Evolutionary conservation across 1,140 invertebrate species (phyloP), one percentile per base, ranked within the genome.

Genomic region (Drosophila lowei): DNA sequence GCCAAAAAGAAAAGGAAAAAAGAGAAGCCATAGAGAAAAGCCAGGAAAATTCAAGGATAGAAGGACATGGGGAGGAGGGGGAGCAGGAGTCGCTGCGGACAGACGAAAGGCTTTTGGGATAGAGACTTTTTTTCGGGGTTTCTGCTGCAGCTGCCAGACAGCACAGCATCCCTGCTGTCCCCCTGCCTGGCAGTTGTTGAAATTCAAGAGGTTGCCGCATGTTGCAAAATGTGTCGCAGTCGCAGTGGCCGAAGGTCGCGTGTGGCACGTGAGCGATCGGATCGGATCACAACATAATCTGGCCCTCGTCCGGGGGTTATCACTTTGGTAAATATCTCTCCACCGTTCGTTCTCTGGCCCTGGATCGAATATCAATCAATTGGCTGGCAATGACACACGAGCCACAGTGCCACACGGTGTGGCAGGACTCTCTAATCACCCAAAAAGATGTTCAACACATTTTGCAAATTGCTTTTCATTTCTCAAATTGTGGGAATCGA

Each of bases 261-360:
- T 85, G 80, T 80, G 77, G 81, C 80, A 86, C 81, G 80, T 85
- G 81, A 85, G 72, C 79, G 80, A 86, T 86, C 80, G 81, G 80
- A 86, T 86, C 80, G 81, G 80, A 85, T 85, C 80, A 85, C 80
- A 85, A 85, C 81, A 85, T 85, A 86, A 85, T 85, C 80, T 73
- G 77, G 73, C 81, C 81, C 77, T 18, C 50, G 42, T 49, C 34
- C 34, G 8, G 65, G 64, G 34, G 67, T 85, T 85, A 85, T 85
- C 81, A 86, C 80, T 85, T 85, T 85, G 81, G 80, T 86, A 85
- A 85, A 85, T 60, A 81, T 64, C 53, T 57, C 54, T 59, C 46
- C 60, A 9, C 43, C 44, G 25, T 21, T 18, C 21, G 41, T 18
- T 46, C 46, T 34, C 3, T 2, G n/a, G n/a, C 49, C 8, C 15